Evolutionary conservation across 2,888 invertebrate species (phyloP), one percentile per base, ranked within the genome.

Genomic region (Aspidiotus destructor): DNA sequence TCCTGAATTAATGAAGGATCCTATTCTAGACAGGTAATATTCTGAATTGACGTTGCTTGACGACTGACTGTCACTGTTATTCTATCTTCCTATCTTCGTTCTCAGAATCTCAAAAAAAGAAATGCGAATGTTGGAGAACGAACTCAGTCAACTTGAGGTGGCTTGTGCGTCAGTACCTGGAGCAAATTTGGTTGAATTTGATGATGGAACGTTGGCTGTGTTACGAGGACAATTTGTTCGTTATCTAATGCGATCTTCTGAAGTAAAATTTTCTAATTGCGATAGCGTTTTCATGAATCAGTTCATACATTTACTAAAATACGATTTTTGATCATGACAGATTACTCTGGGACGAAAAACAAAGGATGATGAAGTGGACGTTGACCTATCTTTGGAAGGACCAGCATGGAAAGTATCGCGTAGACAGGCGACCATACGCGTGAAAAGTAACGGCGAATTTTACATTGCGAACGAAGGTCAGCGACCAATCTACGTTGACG

Each of bases 391-490:
- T 0, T 80, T 96, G 58, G 97, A 98, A 79, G 97, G 97, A 0
- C 94, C 96, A 0, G 89, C 96, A 0, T 88, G 89, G 77, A 97
- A 96, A 79, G 87, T 94, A 54, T 96, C 96, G 0, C 82, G 97
- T 57, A 84, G 90, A 72, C 97, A 97, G 78, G 97, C 92, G 9
- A 89, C 92, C 1, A 91, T 97, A 71, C 83, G 86, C 75, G 82
- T 97, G 71, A 82, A 92, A 65, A 92, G 92, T 77, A 92, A 89
- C 72, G 97, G 96, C 0, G 96, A 97, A 76, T 98, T 97, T 78
- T 92, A 92, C 76, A 84, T 98, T 74, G 88, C 90, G 17, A 97
- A 96, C 60, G 94, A 96, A 77, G 98, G 97, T 17, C 93, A 94
- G 76, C 81, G 95, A 70, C 90, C 96, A 2, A 88, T 98, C 75